Evolutionary conservation across 1,140 invertebrate genomes (phyloP).

Genomic region (Lordiphosa collinella): DNA sequence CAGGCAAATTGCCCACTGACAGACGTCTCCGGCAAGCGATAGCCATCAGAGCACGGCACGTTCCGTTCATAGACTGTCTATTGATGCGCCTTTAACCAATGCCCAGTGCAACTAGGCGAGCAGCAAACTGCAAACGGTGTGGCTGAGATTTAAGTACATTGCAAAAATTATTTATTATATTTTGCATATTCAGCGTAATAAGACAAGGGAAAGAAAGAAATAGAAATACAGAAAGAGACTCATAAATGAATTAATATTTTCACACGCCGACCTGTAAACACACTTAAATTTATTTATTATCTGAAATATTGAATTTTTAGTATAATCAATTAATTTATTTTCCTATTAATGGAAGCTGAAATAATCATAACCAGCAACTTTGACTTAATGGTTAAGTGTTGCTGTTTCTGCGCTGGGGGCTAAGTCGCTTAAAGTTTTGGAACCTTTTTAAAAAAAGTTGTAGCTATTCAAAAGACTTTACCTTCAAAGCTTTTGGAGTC

Average conservation of each 20-base stretch:
- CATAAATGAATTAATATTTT: not conserved
- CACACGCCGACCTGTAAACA: not conserved
- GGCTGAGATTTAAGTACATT: not conserved
- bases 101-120: conserved; percentile 8
- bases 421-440: too few species aligned
- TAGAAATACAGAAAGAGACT: not conserved
- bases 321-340: too few species aligned
- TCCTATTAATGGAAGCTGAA: too few species aligned
- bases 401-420: too few species aligned
- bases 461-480: too few species aligned
- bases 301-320: too few species aligned
- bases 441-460: too few species aligned
- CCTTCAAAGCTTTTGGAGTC: too few species aligned
- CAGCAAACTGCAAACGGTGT: conserved; percentile 12
- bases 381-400: too few species aligned
- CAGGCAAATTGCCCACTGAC: conserved; percentile 44
- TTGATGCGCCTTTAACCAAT: conserved; percentile 1
- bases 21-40: conserved; percentile 16
- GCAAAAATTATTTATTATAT: conserved; percentile 19
- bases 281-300: too few species aligned
- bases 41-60: conserved; percentile 32
- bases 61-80: conserved; percentile 30
- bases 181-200: conserved; percentile 21
- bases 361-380: too few species aligned
- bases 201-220: not conserved